Base-by-base conservation (phyloP, 2,797 vertebrate species). In the Gymnoscopelus braueri region DNA sequence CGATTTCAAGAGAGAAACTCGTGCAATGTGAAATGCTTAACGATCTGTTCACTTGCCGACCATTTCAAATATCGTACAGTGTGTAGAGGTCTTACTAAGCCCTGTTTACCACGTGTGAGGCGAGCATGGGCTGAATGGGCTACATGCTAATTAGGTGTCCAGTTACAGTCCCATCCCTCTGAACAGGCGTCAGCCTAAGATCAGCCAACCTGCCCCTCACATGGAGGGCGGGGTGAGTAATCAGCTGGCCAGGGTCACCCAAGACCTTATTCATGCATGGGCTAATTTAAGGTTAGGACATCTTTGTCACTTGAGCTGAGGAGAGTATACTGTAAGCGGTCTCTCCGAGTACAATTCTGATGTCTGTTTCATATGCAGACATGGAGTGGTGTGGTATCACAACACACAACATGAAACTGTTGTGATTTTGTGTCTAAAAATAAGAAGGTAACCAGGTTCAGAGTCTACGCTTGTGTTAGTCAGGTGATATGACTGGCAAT, bases 221-320 rank as follows among this genome's bases (percentile, higher is more conserved):
- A 75, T 79, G 77, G 86, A 68, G 15, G 24, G 67, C 62, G 35
- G 59, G 62, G 70, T 66, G 71, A 44, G 39, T 44, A 50, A 32
- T 78, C 60, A 69, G 68, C 59, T 26, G 63, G 10, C 14, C 15
- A 55, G 74, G 78, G 84, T 82, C 75, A 87, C 26, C 24, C 63
- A 85, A 75, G 71, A 69, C 58, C 60, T 75, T 71, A 58, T 60
- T 72, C 64, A 63, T 29, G 23, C 26, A 10, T 3, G 69, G 64
- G 84, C 92, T 93, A 94, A 90, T 88, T 90, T 81, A 87, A 91
- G 89, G 81, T 63, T 71, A 13, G 71, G 59, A 67, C 60, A 12
- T 71, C 11, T 23, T 8, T 72, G 84, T 73, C 60, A 81, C 81
- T 60, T 77, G 55, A 78, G 60, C 77, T 63, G 4, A 62, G 60